phyloP scores from a whole-genome alignment of 2,888 invertebrate genomes.

The Saturnia pavonia region DNA sequence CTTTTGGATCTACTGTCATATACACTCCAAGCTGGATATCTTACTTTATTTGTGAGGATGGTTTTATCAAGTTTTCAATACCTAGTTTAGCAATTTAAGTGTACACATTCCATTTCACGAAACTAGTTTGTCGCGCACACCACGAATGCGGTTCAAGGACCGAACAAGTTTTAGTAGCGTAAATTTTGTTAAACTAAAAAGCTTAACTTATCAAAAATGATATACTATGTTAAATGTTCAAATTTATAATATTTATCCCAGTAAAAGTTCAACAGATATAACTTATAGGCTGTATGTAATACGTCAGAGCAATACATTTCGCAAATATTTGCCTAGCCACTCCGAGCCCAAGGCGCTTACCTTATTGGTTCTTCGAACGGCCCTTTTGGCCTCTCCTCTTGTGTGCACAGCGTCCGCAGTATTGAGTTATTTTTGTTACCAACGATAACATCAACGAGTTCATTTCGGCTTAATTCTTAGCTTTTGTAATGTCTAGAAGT shows the following conservation, averaged over 20 bases:
- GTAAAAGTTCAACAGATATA: slow-evolving; percentile 5
- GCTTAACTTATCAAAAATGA: background rate
- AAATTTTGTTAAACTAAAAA: background rate
- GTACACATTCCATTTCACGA: background rate
- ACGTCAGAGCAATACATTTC: slow-evolving; percentile 45
- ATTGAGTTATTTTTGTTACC: slow-evolving; percentile 15
- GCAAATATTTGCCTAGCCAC: slow-evolving; percentile 53
- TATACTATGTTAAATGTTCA: background rate
- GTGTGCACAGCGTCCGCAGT: slow-evolving; percentile 31
- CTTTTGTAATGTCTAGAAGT: background rate
- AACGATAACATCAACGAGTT: slow-evolving; percentile 10
- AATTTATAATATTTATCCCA: background rate
- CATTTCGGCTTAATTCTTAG: background rate
- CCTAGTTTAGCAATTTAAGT: background rate
- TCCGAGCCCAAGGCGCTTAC: slow-evolving; percentile 39
- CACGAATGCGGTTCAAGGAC: background rate
- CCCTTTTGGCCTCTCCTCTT: slow-evolving; percentile 39
- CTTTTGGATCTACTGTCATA: background rate
- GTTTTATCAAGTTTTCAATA: background rate
- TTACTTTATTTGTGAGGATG: background rate
- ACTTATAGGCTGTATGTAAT: slow-evolving; percentile 29
- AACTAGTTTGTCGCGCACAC: background rate
- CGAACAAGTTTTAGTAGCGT: background rate
- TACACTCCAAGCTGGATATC: background rate
- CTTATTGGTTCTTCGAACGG: slow-evolving; percentile 53